These are phyloP conservation scores for Hipposideros larvatus DNA, from an alignment of 2,797 vertebrate species.

Conservation along the genomic window DNA sequence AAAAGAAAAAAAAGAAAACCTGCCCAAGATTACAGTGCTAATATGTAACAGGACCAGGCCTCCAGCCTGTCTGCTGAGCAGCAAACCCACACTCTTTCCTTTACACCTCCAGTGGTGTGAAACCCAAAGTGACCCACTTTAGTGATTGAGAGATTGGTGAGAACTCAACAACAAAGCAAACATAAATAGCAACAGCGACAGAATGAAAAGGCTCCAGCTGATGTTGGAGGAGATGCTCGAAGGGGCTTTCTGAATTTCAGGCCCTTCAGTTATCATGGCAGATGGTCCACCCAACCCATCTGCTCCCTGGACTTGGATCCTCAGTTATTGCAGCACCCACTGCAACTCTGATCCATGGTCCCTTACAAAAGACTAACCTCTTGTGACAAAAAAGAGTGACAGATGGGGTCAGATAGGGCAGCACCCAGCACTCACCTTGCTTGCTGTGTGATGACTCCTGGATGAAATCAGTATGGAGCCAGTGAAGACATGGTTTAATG, in stretches of 20 bases:
- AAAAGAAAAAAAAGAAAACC: not conserved
- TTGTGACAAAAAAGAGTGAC: not conserved
- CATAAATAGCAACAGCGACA: not conserved
- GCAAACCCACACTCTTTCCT: not conserved
- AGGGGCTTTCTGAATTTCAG: not conserved
- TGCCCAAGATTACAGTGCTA: not conserved
- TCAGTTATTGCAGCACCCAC: not conserved
- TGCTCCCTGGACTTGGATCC: not conserved
- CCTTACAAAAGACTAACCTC: not conserved
- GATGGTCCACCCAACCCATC: not conserved
- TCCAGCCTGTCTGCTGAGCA: not conserved
- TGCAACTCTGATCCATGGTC: not conserved
- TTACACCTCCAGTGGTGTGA: not conserved
- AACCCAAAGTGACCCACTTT: not conserved
- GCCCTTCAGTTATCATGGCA: accelerated
- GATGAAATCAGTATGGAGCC: not conserved
- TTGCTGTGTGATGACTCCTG: accelerated
- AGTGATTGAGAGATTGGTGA: not conserved
- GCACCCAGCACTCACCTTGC: accelerated
- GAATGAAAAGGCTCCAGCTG: not conserved
- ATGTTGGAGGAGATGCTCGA: not conserved
- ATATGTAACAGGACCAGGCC: not conserved
- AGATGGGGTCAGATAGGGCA: not conserved
- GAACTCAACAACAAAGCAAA: not conserved
- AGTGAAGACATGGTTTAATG: not conserved